Base-by-base conservation (phyloP, 2,888 invertebrate species). In the Stenodema calcarata region DNA sequence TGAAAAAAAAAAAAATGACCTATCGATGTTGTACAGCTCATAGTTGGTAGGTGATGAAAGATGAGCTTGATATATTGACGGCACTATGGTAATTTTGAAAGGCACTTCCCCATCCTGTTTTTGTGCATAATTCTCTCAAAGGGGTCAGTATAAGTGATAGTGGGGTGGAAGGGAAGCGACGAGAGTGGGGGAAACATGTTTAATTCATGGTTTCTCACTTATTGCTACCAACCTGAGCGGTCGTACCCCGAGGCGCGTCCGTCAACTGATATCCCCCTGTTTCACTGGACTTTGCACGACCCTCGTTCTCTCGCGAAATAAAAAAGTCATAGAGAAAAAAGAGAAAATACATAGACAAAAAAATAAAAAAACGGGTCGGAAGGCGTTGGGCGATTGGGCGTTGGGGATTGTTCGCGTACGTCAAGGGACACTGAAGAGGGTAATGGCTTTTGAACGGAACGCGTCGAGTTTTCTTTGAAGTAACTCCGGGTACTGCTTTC, bases 201-300 rank as follows among this genome's bases (percentile, higher is more conserved):
- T 73, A 73, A 73, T 73, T 73, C 73, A 73, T 73, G 73, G 41
- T 73, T 35, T 35, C 73, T 73, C 73, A 73, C 35, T 73, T 73
- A 73, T 73, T 73, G 73, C 73, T 70, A 27, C 14, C 28, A 9
- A 27, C 27, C 73, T 35, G 73, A 16, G n/a, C 35, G 0, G 73
- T 30, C 73, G 35, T 73, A 73, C 30, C 35, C 35, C 41, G 35
- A 0, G 35, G 35, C 30, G 16, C 35, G 11, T 23, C 35, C n/a
- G 16, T 18, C 73, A 28, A 30, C 35, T 7, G 35, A 35, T 35
- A 35, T 62, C 23, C 12, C 23, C 27, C 62, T 4, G 9, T 62
- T 23, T 62, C 62, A 12, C 23, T 62, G 23, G 23, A 23, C 62
- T 23, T 23, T 27, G 62, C 62, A 11, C 62, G 23, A 62, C 11